Evolutionary conservation across 2,797 vertebrate species (phyloP).

Genomic region (Acanthurus lineatus): DNA sequence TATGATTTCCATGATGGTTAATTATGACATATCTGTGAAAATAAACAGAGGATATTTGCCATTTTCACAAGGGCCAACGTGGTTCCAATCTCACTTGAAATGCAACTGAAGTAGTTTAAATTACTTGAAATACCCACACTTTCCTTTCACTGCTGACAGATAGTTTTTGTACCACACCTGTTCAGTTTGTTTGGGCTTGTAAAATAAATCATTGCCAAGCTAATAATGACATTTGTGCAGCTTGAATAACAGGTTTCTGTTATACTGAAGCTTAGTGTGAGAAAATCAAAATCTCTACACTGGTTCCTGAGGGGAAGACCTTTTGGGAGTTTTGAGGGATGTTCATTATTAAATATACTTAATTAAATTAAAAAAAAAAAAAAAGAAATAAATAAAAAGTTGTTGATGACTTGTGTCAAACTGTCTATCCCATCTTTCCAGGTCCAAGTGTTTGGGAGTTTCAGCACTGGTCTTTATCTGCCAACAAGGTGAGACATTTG

Average conservation of each 20-base stretch:
- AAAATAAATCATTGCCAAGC: background rate
- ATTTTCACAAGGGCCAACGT: background rate
- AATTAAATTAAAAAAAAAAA: background rate
- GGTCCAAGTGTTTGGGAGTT: slow-evolving; percentile 99
- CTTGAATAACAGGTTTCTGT: slow-evolving; percentile 54
- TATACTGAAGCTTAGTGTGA: slow-evolving; percentile 5
- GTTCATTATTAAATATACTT: background rate
- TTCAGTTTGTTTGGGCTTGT: slow-evolving; percentile 29
- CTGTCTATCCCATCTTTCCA: slow-evolving; percentile 76
- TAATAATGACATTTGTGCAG: background rate
- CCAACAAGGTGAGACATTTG: slow-evolving; percentile 93
- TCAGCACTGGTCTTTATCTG: slow-evolving; percentile 98
- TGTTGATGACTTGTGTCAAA: background rate
- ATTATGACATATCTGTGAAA: background rate
- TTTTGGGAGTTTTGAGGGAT: background rate
- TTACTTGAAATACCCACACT: background rate
- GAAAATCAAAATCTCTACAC: slow-evolving; percentile 1
- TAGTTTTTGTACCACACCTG: background rate
- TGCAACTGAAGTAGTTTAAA: background rate
- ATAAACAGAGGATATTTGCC: background rate
- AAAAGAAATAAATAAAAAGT: background rate
- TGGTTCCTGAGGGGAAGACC: background rate
- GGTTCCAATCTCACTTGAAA: background rate
- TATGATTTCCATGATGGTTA: slow-evolving; percentile 8
- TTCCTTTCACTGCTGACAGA: background rate